Evolutionary conservation across 2,113 vertebrate species (phyloP).

Genomic region (Bungarus multicinctus): DNA sequence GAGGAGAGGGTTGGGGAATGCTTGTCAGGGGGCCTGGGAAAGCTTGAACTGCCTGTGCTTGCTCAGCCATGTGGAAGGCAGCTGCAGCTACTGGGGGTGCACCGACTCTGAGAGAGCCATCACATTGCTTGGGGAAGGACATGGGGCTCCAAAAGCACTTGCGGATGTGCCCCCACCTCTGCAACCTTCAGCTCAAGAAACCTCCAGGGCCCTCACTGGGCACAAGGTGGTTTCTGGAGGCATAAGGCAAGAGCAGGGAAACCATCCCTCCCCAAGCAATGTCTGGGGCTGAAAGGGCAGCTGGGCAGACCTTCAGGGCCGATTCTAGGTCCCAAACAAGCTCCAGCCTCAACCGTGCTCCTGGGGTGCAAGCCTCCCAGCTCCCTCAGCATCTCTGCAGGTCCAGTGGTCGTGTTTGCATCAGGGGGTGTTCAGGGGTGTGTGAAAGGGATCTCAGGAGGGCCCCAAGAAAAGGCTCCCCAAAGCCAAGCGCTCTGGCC

Average conservation of each 20-base stretch:
- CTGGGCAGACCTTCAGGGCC: background rate
- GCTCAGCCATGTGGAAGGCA: conserved; percentile 63
- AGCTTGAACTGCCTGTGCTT: conserved; percentile 51
- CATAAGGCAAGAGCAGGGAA: conserved; percentile 21
- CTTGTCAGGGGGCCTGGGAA: conserved; percentile 52
- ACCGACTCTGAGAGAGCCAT: background rate
- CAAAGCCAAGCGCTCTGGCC: too few relatives aligned
- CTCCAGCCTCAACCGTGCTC: too few relatives aligned
- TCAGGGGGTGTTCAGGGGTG: background rate
- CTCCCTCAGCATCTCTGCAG: background rate
- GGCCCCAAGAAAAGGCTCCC: background rate
- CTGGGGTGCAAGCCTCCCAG: background rate
- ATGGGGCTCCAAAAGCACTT: conserved; percentile 27
- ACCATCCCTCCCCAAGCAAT: background rate
- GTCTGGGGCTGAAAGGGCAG: too few relatives aligned
- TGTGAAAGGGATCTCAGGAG: background rate
- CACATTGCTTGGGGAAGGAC: conserved; percentile 44
- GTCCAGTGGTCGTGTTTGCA: background rate
- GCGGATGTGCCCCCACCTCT: background rate
- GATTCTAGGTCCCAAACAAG: background rate
- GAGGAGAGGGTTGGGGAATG: conserved; percentile 18
- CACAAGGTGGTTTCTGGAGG: conserved; percentile 11
- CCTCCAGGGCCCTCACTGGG: background rate
- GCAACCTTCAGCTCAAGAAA: conserved; percentile 11
- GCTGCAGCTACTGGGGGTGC: background rate